A percentile compares a stretch with the other conserved stretches of the same genome.
These are phyloP conservation scores for Cyprinus carpio DNA, from an alignment of 2,113 vertebrate genomes.

Conservation along the genomic window DNA sequence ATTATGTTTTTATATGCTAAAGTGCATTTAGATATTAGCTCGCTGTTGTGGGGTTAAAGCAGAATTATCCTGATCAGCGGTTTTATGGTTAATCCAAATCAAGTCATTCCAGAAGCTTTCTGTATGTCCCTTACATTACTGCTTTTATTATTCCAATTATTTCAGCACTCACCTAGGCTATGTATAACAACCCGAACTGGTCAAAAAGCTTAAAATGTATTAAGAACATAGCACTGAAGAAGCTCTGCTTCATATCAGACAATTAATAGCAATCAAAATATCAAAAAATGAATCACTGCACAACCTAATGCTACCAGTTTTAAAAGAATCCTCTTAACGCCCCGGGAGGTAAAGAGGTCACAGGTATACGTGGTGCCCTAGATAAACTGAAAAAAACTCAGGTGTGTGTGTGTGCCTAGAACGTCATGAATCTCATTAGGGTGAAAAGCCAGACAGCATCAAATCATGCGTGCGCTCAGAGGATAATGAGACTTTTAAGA, in stretches of 20 bases:
- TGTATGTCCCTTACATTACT: neutral
- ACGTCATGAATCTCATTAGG: constrained; percentile 10
- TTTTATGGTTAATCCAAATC: constrained; percentile 34
- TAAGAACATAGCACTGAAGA: neutral
- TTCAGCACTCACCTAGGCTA: neutral
- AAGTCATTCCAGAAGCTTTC: neutral
- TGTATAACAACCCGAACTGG: neutral
- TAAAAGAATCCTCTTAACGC: neutral
- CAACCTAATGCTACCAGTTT: neutral
- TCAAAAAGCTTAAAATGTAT: neutral
- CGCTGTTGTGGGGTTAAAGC: neutral
- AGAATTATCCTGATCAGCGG: neutral
- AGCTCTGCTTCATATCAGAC: neutral
- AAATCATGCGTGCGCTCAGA: constrained; percentile 12
- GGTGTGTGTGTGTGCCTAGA: neutral
- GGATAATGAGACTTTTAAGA: constrained; percentile 20
- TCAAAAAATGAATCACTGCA: neutral
- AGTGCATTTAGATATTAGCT: constrained; percentile 27
- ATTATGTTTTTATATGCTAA: no score
- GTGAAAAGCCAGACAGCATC: neutral
- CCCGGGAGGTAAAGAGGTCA: neutral
- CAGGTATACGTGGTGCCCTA: neutral
- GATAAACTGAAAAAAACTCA: neutral
- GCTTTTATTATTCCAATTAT: neutral
- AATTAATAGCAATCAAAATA: neutral